Conservation (phyloP, 2,797 vertebrate species). For the Hipposideros larvatus region DNA sequence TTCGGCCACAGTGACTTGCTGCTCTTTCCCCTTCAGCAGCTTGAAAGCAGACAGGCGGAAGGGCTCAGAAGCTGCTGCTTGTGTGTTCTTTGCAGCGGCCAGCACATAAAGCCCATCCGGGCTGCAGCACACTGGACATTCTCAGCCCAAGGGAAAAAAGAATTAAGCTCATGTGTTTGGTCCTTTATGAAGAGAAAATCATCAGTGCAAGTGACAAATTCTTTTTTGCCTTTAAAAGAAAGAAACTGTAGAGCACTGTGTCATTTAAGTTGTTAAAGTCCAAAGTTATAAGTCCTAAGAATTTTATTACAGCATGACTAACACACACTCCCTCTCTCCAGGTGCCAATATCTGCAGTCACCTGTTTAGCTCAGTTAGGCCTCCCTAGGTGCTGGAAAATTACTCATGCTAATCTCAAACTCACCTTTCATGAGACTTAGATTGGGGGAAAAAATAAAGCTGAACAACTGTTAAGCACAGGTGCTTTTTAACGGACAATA, state of each 20-base stretch:
- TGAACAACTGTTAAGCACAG: background rate
- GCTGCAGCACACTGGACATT: too few relatives aligned
- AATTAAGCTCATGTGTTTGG: background rate
- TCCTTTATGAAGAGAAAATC: background rate
- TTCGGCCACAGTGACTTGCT: background rate
- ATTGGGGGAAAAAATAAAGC: background rate
- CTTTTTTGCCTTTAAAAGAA: background rate
- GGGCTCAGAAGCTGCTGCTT: background rate
- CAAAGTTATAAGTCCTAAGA: background rate
- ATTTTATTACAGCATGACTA: background rate
- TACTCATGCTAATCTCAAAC: background rate
- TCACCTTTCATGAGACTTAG: background rate
- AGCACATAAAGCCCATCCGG: background rate
- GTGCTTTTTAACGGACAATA: background rate
- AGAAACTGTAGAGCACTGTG: background rate
- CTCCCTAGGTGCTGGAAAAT: background rate
- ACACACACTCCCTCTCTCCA: background rate
- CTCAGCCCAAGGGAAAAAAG: background rate
- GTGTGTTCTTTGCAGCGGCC: background rate
- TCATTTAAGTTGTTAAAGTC: slow-evolving; percentile 3
- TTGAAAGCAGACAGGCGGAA: background rate
- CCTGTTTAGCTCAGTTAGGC: background rate
- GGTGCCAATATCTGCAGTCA: background rate
- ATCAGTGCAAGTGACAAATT: background rate
- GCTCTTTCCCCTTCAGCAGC: background rate